Evolutionary conservation across 2,888 invertebrate species (phyloP), one percentile per base, ranked within the genome.

Genomic region (Rhimphoctona megacephalus): DNA sequence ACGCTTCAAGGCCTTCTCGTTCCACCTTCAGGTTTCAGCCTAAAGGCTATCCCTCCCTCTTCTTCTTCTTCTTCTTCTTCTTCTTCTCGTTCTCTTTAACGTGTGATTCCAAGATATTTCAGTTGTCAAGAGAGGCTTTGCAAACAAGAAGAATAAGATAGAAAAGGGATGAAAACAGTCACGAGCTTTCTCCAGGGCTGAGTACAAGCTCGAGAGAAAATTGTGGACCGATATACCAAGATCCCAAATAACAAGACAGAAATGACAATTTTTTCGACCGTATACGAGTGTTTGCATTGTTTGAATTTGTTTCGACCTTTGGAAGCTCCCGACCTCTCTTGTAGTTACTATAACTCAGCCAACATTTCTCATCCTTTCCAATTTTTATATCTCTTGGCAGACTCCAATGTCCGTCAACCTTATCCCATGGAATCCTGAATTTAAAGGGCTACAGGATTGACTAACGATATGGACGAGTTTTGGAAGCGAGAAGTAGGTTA

Each of bases 401-500:
- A 6, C 19, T 14, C 22, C 17, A 66, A 52, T 52, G 54, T 84
- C 30, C 66, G 74, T 78, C 87, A 69, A 85, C 72, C 64, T 79
- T 76, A 64, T 61, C 76, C 76, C 30, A n/a, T 76, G 36, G 25
- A 74, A 49, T 17, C 30, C 76, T 52, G 17, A 67, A 46, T 43
- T 33, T n/a, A 39, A 30, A 49, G n/a, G 39, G 49, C 49, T 19
- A 8, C 49, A 19, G 66, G 22, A 52, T 77, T 77, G 39, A 77
- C 66, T 66, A 52, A 72, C 81, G 83, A 83, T 76, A 66, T 57
- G 73, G 43, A 83, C 66, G 54, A 72, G 17, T 61, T 61, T 61
- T 61, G 66, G 70, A 85, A 77, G 74, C 78, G 67, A 81, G 78
- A 88, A 86, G 83, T 88, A 85, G 88, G 88, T 88, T 88, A 86